Percentiles rank a stretch among this genome's conserved stretches.
These are phyloP conservation scores for Sylvia borin DNA, from an alignment of 2,797 vertebrate species.

Conservation along the genomic window DNA sequence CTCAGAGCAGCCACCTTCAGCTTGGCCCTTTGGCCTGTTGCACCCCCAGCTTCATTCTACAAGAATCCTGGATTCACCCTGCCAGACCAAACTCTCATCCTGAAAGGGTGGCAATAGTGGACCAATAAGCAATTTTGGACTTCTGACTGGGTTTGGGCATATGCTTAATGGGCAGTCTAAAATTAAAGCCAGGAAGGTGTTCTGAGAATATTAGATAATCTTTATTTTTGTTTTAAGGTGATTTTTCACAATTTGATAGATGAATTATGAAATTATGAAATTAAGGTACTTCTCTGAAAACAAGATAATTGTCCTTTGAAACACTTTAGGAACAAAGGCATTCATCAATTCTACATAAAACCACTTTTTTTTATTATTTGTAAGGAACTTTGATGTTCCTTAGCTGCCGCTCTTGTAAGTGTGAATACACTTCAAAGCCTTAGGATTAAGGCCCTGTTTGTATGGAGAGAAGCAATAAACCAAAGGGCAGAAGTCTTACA, in stretches of 20 bases:
- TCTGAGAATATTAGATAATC: background rate
- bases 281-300: background rate
- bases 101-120: background rate
- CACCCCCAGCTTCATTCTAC: background rate
- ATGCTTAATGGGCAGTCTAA: background rate
- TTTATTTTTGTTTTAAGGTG: background rate
- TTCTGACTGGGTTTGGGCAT: background rate
- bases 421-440: background rate
- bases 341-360: background rate
- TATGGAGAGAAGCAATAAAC: background rate
- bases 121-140: background rate
- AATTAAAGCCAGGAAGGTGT: background rate
- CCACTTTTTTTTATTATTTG: background rate
- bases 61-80: background rate
- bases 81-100: background rate
- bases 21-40: background rate
- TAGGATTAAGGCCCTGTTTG: background rate
- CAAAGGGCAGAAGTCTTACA: background rate
- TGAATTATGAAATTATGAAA: background rate
- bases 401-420: background rate
- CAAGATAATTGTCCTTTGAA: background rate
- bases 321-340: background rate
- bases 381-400: background rate
- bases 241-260: background rate
- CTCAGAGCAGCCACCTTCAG: background rate